A percentile compares a stretch with the other conserved stretches of the same genome.
Conservation (phyloP, 1,140 invertebrate genomes). For the Nymphalis io region DNA sequence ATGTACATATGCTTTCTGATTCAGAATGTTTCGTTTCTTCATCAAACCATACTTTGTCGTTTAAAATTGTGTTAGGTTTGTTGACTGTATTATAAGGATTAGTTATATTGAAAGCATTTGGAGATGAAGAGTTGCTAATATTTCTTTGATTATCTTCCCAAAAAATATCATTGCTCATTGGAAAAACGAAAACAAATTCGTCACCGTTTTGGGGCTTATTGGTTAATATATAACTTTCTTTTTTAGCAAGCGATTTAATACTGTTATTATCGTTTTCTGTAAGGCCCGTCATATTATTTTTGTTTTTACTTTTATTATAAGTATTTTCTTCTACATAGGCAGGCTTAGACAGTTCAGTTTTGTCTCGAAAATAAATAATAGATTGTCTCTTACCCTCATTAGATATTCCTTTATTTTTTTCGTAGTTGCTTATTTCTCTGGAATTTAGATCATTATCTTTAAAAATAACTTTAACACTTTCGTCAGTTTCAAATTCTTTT, state of each 20-base stretch:
- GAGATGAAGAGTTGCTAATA: background rate
- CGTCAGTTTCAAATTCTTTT: slow-evolving; percentile 65
- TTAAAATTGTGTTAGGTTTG: slow-evolving; percentile 31
- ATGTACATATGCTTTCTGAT: slow-evolving; percentile 65
- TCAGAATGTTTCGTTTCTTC: slow-evolving; percentile 38
- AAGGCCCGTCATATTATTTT: background rate
- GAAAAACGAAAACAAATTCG: slow-evolving; percentile 52
- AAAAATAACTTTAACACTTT: slow-evolving; percentile 65
- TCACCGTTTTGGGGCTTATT: slow-evolving; percentile 32
- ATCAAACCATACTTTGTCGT: slow-evolving; percentile 41
- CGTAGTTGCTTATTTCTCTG: background rate
- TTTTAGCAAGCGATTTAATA: background rate
- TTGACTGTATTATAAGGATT: slow-evolving; percentile 15
- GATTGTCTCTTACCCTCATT: slow-evolving; percentile 18
- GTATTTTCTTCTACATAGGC: slow-evolving; percentile 14
- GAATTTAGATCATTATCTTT: slow-evolving; percentile 42
- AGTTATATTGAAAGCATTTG: background rate
- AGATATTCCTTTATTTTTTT: slow-evolving; percentile 8
- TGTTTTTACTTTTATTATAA: background rate
- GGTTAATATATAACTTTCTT: background rate
- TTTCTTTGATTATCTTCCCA: slow-evolving; percentile 32
- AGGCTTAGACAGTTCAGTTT: slow-evolving; percentile 31
- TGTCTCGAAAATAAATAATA: slow-evolving; percentile 40
- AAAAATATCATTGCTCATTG: slow-evolving; percentile 40
- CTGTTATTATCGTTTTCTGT: background rate